phyloP scores from a whole-genome alignment of 30 jellyfish, hydroid and myxozoan genomes.

The Rhopilema esculentum region DNA sequence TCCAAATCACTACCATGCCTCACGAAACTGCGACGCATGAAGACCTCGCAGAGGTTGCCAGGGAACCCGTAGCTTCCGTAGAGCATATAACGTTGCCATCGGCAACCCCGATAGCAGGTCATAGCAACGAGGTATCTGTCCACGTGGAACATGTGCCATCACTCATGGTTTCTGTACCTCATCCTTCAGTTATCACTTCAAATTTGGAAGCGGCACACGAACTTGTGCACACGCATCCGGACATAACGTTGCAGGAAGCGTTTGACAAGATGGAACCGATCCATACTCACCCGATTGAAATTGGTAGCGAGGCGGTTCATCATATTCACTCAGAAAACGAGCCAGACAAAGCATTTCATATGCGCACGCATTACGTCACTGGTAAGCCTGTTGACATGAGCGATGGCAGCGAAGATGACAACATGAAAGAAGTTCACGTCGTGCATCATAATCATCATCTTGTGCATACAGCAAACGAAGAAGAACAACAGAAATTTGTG shows the following conservation, averaged over 20 bases:
- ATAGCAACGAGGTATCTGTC: not conserved
- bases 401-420: conserved; percentile 20
- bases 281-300: conserved; percentile 47
- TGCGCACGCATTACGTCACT: conserved; percentile 74
- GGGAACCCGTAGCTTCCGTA: conserved; percentile 29
- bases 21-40: conserved; percentile 36
- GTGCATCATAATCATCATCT: conserved; percentile 92
- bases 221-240: conserved; percentile 74
- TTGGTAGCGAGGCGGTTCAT: conserved; percentile 59
- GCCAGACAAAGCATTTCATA: conserved; percentile 50
- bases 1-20: conserved; percentile 28
- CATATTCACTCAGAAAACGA: conserved; percentile 28
- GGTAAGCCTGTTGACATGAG: conserved; percentile 57
- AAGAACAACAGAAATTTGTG: conserved; percentile 78
- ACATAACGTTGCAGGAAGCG: conserved; percentile 64
- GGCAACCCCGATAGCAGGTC: conserved; percentile 1
- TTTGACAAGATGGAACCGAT: conserved; percentile 56
- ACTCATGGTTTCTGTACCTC: conserved; percentile 1
- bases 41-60: conserved; percentile 1
- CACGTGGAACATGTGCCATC: conserved; percentile 12
- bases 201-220: conserved; percentile 47
- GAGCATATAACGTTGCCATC: conserved; percentile 38
- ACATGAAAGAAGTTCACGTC: conserved; percentile 70
- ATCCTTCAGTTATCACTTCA: conserved; percentile 36
- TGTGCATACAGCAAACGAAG: conserved; percentile 78